phyloP scores from a whole-genome alignment of 2,113 vertebrate genomes.

The Mixornis gularis region DNA sequence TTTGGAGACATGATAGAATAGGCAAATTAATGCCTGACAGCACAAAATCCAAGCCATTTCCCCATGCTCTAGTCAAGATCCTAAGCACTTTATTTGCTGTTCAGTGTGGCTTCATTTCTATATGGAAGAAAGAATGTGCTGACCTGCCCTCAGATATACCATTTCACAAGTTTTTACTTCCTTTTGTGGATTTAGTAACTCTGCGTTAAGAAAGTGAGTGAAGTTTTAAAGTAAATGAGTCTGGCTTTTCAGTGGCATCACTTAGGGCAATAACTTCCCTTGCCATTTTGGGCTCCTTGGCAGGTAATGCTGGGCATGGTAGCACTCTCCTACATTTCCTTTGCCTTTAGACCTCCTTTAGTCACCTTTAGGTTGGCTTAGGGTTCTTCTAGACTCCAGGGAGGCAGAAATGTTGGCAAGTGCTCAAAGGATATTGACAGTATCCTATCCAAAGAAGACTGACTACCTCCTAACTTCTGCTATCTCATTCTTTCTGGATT shows the following conservation, averaged over 20 bases:
- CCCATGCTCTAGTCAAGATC: neutral
- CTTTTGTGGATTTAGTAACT: neutral
- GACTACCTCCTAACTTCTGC: neutral
- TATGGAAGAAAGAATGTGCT: neutral
- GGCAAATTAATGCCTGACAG: neutral
- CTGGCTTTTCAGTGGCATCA: neutral
- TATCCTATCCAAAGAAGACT: neutral
- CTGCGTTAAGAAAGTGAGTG: neutral
- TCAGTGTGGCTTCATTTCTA: neutral
- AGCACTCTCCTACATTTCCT: neutral
- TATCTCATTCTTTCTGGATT: neutral
- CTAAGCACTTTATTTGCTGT: neutral
- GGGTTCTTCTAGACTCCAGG: neutral
- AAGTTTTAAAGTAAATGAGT: neutral
- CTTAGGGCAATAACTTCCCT: neutral
- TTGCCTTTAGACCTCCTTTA: neutral
- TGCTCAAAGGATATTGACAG: neutral
- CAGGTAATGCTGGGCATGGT: neutral
- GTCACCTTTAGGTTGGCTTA: neutral
- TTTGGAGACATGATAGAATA: neutral
- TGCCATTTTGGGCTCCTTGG: rapidly evolving
- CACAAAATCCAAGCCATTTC: neutral
- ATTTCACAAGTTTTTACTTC: neutral
- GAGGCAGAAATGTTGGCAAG: neutral
- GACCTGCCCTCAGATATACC: neutral